Conservation (phyloP, 2,888 invertebrate genomes). For the Drosophila antonietae region DNA sequence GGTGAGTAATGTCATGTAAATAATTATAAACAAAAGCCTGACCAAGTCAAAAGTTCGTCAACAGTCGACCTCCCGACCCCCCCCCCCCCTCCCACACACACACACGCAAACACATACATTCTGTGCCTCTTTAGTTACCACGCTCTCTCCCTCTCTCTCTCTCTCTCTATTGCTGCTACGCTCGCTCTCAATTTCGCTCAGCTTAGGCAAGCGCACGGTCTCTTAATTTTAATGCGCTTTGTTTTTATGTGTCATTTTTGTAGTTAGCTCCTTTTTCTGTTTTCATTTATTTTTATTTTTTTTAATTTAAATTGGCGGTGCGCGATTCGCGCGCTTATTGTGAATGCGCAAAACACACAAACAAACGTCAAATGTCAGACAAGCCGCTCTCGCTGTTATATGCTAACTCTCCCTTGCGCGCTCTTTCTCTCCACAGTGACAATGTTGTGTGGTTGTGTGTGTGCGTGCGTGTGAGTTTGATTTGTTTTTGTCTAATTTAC, state of each 20-base stretch:
- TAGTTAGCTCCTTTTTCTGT: slow-evolving; percentile 34
- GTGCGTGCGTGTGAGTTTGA: slow-evolving; percentile 37
- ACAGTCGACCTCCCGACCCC: slow-evolving; percentile 10
- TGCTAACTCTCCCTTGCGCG: slow-evolving; percentile 22
- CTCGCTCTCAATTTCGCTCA: slow-evolving; percentile 7
- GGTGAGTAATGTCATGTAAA: slow-evolving; percentile 56
- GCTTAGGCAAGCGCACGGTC: slow-evolving; percentile 7
- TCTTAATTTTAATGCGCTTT: slow-evolving; percentile 42
- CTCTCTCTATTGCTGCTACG: slow-evolving; percentile 2
- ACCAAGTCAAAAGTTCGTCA: slow-evolving; percentile 62
- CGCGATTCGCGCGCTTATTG: slow-evolving; percentile 76
- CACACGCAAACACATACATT: not conserved
- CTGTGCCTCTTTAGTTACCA: slow-evolving; percentile 9
- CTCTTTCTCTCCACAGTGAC: slow-evolving; percentile 2
- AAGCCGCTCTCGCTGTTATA: slow-evolving; percentile 44
- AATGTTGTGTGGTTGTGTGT: not conserved
- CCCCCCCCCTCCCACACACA: not conserved
- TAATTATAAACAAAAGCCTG: slow-evolving; percentile 58
- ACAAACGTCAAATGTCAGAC: slow-evolving; percentile 74
- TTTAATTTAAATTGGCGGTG: slow-evolving; percentile 70
- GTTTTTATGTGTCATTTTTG: slow-evolving; percentile 49
- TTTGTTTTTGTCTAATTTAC: slow-evolving; percentile 50
- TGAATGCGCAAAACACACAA: slow-evolving; percentile 71
- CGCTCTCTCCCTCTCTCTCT: slow-evolving; percentile 14
- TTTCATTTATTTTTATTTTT: not conserved